Evolutionary conservation across 2,113 vertebrate species (phyloP).

Genomic region (Balaenoptera acutorostrata): DNA sequence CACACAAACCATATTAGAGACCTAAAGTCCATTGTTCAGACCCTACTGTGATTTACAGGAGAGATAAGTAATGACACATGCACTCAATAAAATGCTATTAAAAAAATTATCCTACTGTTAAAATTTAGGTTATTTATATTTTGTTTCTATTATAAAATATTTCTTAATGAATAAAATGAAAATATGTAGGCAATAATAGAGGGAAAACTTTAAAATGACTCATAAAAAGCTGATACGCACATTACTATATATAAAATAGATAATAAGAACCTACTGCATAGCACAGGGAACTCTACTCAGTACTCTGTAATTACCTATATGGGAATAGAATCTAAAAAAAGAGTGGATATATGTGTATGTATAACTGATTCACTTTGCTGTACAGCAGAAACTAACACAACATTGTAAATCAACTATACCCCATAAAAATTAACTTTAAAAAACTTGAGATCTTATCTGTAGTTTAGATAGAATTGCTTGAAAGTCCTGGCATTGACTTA

Average conservation of each 20-base stretch:
- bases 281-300: too few relatives aligned
- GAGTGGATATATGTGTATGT: too few relatives aligned
- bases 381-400: too few relatives aligned
- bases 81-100: not conserved
- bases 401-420: too few relatives aligned
- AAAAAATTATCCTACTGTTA: not conserved
- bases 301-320: too few relatives aligned
- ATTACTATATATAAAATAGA: too few relatives aligned
- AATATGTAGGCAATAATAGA: not conserved
- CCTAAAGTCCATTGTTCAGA: not conserved
- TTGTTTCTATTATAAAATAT: not conserved
- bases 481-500: not conserved
- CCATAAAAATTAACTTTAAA: too few relatives aligned
- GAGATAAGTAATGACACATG: not conserved
- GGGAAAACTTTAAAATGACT: not conserved
- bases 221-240: not conserved
- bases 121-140: not conserved
- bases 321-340: too few relatives aligned
- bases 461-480: not conserved
- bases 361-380: too few relatives aligned
- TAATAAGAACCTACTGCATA: too few relatives aligned
- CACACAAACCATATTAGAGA: not conserved
- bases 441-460: not conserved
- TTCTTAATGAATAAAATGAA: not conserved
- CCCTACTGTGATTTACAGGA: not conserved